Evolutionary conservation across 2,888 invertebrate genomes (phyloP).

Genomic region (Palloptera scutellata): DNA sequence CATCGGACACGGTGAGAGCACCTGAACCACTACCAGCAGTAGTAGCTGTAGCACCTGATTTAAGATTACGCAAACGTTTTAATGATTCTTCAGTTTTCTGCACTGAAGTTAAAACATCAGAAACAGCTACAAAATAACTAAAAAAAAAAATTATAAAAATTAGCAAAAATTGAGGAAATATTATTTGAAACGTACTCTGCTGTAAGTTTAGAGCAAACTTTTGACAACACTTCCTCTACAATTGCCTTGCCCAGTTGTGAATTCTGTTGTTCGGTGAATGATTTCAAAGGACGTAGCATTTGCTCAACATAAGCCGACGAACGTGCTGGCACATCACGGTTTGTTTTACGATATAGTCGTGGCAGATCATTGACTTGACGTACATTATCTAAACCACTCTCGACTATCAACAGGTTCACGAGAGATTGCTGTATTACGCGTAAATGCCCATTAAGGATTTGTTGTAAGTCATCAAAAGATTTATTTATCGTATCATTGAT

Average conservation of each 20-base stretch:
- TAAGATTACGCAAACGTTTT: slow-evolving; percentile 84
- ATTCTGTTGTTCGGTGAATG: slow-evolving; percentile 63
- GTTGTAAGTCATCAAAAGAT: slow-evolving; percentile 48
- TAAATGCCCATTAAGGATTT: slow-evolving; percentile 45
- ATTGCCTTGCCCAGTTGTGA: slow-evolving; percentile 53
- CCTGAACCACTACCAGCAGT: slow-evolving; percentile 29
- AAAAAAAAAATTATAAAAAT: slow-evolving; percentile 37
- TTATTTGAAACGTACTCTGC: slow-evolving; percentile 66
- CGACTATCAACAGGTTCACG: slow-evolving; percentile 80
- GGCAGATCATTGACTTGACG: slow-evolving; percentile 93
- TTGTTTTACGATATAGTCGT: slow-evolving; percentile 89
- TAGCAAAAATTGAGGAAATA: background rate
- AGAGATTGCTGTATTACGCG: slow-evolving; percentile 69
- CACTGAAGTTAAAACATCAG: slow-evolving; percentile 90
- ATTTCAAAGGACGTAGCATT: slow-evolving; percentile 69
- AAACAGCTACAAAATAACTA: slow-evolving; percentile 77
- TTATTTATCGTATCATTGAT: slow-evolving; percentile 48
- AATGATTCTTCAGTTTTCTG: slow-evolving; percentile 95
- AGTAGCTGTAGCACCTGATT: slow-evolving; percentile 66
- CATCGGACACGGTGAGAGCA: slow-evolving; percentile 75
- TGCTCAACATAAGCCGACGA: slow-evolving; percentile 81
- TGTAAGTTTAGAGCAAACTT: slow-evolving; percentile 66
- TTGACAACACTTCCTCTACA: slow-evolving; percentile 50
- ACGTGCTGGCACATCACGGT: slow-evolving; percentile 83
- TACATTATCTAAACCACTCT: slow-evolving; percentile 73